A percentile compares a stretch with the other conserved stretches of the same genome.
Evolutionary conservation across 2,113 vertebrate genomes (phyloP).

Genomic region (Poeciliopsis turrubarensis): DNA sequence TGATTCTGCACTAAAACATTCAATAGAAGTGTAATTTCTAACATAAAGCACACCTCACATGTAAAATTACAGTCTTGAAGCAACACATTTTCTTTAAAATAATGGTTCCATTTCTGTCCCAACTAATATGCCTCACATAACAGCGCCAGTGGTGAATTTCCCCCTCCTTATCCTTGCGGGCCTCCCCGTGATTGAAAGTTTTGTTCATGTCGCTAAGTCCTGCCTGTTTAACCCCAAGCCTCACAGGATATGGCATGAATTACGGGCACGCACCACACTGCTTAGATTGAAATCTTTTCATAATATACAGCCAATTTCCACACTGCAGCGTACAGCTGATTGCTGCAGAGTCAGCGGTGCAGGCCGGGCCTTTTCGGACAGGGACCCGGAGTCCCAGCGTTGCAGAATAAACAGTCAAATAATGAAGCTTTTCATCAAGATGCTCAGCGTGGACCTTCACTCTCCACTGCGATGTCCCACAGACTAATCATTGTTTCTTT

Average conservation of each 20-base stretch:
- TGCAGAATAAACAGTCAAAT: slow-evolving; percentile 39
- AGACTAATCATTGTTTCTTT: slow-evolving; percentile 40
- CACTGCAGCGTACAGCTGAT: slow-evolving; percentile 45
- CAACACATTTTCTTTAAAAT: slow-evolving; percentile 33
- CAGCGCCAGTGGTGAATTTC: slow-evolving; percentile 35
- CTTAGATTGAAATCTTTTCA: slow-evolving; percentile 68
- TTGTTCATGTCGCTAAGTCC: slow-evolving; percentile 44
- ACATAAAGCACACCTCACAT: slow-evolving; percentile 19
- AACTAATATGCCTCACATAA: slow-evolving; percentile 33
- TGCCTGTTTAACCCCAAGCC: slow-evolving; percentile 53
- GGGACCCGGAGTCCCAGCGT: slow-evolving; percentile 25
- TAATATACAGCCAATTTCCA: slow-evolving; percentile 66
- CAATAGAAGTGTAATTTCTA: slow-evolving; percentile 23
- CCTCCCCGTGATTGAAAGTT: slow-evolving; percentile 57
- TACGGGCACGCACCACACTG: slow-evolving; percentile 43
- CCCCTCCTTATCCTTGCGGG: slow-evolving; percentile 33
- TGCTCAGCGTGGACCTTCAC: slow-evolving; percentile 14
- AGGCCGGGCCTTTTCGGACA: slow-evolving; percentile 2
- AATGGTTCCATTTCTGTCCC: slow-evolving; percentile 26
- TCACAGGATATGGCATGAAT: slow-evolving; percentile 62
- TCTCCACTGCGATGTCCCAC: slow-evolving; percentile 9
- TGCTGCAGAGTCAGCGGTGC: slow-evolving; percentile 33
- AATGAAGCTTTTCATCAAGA: slow-evolving; percentile 40
- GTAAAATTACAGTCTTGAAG: slow-evolving; percentile 5
- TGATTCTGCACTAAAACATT: slow-evolving; percentile 12